Percentiles rank a stretch among this genome's conserved stretches.
Evolutionary conservation across 2,888 invertebrate species (phyloP).

Genomic region (Unio delphinus): DNA sequence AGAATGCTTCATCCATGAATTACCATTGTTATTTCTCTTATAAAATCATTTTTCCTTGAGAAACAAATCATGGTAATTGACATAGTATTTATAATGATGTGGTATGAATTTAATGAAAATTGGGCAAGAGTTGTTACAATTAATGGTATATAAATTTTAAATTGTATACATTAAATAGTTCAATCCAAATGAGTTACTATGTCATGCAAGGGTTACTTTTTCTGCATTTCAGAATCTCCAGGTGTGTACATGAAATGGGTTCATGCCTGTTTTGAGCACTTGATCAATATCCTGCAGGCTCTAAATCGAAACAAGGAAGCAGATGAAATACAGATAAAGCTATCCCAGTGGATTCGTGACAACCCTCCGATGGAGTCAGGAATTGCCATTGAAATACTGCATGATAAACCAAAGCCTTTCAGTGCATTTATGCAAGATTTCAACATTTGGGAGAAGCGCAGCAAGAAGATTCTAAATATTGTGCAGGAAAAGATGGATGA

Average conservation of each 20-base stretch:
- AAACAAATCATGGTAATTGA: too few relatives aligned
- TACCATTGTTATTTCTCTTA: too few relatives aligned
- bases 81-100: too few relatives aligned
- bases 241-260: constrained; percentile 64
- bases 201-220: neutral
- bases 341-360: constrained; percentile 58
- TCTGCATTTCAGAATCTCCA: constrained; percentile 42
- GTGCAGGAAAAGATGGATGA: constrained; percentile 13
- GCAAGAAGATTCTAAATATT: constrained; percentile 37
- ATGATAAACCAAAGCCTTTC: constrained; percentile 36
- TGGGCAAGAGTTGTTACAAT: too few relatives aligned
- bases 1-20: too few relatives aligned
- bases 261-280: constrained; percentile 53
- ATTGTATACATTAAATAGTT: too few relatives aligned
- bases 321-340: constrained; percentile 44
- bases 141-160: too few relatives aligned
- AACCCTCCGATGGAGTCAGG: constrained; percentile 46
- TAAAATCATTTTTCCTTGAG: too few relatives aligned
- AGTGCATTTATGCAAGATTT: constrained; percentile 48
- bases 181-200: too few relatives aligned
- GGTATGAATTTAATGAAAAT: too few relatives aligned
- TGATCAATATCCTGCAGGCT: constrained; percentile 52
- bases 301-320: constrained; percentile 44
- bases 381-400: constrained; percentile 39
- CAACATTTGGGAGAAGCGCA: constrained; percentile 51